Percentiles rank a stretch among this genome's conserved stretches.
These are phyloP conservation scores for Sphaerophoria rueppellii DNA, from an alignment of 2,888 invertebrate genomes.

Conservation along the genomic window DNA sequence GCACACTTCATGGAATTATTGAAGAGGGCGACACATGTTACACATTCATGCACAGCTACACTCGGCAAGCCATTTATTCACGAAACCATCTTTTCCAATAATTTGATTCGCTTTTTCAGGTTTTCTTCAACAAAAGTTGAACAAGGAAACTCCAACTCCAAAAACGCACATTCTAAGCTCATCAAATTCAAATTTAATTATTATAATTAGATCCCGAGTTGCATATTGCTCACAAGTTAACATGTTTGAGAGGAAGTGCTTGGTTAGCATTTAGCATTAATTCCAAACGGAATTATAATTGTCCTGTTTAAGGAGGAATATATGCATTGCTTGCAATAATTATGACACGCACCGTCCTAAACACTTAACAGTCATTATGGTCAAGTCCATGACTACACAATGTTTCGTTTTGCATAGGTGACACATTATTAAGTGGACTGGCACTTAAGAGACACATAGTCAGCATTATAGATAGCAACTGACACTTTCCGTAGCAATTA, in stretches of 20 bases:
- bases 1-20: too few species aligned
- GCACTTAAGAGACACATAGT: conserved; percentile 42
- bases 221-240: conserved; percentile 55
- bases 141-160: too few species aligned
- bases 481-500: conserved; percentile 69
- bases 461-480: conserved; percentile 38
- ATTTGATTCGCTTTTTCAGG: too few species aligned
- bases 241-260: conserved; percentile 72
- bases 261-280: conserved; percentile 70
- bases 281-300: conserved; percentile 58
- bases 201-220: conserved; percentile 65
- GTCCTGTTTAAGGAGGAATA: conserved; percentile 55
- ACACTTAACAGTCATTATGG: conserved; percentile 12
- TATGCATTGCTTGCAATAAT: conserved; percentile 57
- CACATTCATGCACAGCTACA: too few species aligned
- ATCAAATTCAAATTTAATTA: conserved; percentile 59
- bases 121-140: too few species aligned
- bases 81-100: too few species aligned
- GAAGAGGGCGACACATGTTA: too few species aligned
- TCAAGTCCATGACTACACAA: background rate
- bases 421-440: conserved; percentile 18
- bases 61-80: too few species aligned
- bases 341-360: conserved; percentile 38
- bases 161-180: conserved; percentile 14
- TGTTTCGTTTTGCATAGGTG: background rate